Base-by-base conservation (phyloP, 2,888 invertebrate species). In the Ischnura elegans region DNA sequence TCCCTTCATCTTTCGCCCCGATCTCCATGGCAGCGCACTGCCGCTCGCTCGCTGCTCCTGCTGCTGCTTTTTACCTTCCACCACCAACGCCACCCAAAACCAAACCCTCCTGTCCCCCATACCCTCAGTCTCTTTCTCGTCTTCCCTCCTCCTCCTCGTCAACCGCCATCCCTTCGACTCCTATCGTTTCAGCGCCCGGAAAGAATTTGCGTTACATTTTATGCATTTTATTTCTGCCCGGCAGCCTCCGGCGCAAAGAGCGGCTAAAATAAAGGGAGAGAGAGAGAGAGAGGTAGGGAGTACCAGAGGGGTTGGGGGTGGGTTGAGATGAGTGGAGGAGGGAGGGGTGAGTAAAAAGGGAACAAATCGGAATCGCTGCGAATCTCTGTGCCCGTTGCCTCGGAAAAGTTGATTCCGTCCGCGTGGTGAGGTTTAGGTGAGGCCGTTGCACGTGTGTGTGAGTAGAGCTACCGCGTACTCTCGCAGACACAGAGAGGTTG, bases 121-220 rank as follows among this genome's bases (percentile, higher is more conserved):
- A 61, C 36, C 46, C 47, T 87, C n/a, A 19, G 13, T 36, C 16
- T 13, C 13, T n/a, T n/a, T n/a, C 10, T 0, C 76, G 36, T 36
- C 76, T 36, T 36, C 36, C 36, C 36, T 2, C 61, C 61, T 61
- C 61, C 61, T 61, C 61, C 61, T 16, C 3, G 25, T n/a, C 16
- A 19, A 76, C 76, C 76, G 10, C 76, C 29, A 29, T 36, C 87
- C 55, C 55, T 90, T 61, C 51, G 90, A 66, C 55, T 90, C 90
- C 90, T 90, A 90, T 90, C 90, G 90, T 61, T 90, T 43, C 90
- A 90, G 90, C 90, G 42, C 55, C 90, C n/a, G 90, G 90, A 90
- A 90, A 90, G 90, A 90, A 90, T 90, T 90, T 90, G 90, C 61
- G 90, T 90, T 90, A 90, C 90, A 90, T 90, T 90, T 90, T 90